Evolutionary conservation across 2,797 vertebrate genomes (phyloP), one percentile per base, ranked within the genome.

Genomic region (Melanotaenia parkinsoni): DNA sequence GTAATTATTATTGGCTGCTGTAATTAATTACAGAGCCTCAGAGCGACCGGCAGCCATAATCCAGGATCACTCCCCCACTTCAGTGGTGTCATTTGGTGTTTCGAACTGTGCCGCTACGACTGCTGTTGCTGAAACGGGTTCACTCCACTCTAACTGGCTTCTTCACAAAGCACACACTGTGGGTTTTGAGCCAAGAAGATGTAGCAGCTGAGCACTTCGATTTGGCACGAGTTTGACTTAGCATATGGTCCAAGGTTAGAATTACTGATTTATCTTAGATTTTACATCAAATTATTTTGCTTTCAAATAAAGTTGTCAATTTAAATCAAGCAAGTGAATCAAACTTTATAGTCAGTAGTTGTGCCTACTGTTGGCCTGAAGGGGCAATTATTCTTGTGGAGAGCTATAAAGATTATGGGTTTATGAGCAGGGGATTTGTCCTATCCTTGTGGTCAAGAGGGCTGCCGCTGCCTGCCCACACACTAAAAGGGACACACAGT

Each of bases 1-100:
- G 64, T 88, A 89, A 91, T 91, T 88, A 91, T 89, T 80, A 89
- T 84, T 89, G 91, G 91, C 86, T 51, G 24, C 85, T 79, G 84
- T 88, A 88, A 90, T 91, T 91, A 91, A 91, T 90, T 87, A 83
- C 79, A 63, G 68, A 68, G 80, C 72, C 84, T 73, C 72, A 3
- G 43, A 73, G 77, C 71, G 66, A 74, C 77, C 50, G 38, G 80
- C 60, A 18, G 83, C 86, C 79, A 63, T 76, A 81, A 86, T 82
- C 81, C 76, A 22, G 74, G 67, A 81, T 83, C 66, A 28, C 74
- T 78, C 50, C 53, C 65, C 0, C 38, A 71, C 75, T 79, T 81
- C 65, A 74, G 54, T 28, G 59, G 69, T 64, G 67, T 78, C 75
- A 54, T 72, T 84, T 33, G 75, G 58, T 58, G 22, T 63, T 66